Conservation (phyloP, 2,888 invertebrate species). For the Pseudoips prasinana region DNA sequence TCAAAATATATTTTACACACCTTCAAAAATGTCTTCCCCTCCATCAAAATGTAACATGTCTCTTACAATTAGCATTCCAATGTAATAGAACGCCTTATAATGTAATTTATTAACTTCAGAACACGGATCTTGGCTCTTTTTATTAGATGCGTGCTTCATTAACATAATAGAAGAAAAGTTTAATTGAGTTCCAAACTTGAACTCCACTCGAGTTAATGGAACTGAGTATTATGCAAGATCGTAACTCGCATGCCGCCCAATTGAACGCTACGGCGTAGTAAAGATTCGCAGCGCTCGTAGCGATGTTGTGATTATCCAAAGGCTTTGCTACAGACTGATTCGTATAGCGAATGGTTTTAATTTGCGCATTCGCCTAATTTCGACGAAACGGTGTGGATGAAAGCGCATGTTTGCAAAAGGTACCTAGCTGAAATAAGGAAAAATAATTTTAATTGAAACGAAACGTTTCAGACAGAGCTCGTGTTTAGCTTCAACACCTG, state of each 20-base stretch:
- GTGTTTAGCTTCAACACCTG: too few relatives aligned
- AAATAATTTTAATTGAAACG: slow-evolving; percentile 15
- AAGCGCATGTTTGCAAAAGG: slow-evolving; percentile 12
- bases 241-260: slow-evolving; percentile 37
- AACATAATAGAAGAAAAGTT: slow-evolving; percentile 53
- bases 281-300: slow-evolving; percentile 19
- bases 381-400: slow-evolving; percentile 25
- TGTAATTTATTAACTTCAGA: slow-evolving; percentile 31
- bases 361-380: slow-evolving; percentile 27
- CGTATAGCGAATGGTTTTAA: slow-evolving; percentile 21
- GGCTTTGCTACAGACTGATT: slow-evolving; percentile 24
- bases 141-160: slow-evolving; percentile 40
- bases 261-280: slow-evolving; percentile 30
- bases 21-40: neutral
- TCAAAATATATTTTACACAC: too few relatives aligned
- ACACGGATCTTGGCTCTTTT: slow-evolving; percentile 27
- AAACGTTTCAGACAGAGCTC: too few relatives aligned
- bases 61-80: slow-evolving; percentile 25
- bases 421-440: slow-evolving; percentile 5
- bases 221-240: slow-evolving; percentile 41
- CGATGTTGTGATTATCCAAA: slow-evolving; percentile 32
- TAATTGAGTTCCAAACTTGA: slow-evolving; percentile 48
- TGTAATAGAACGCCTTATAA: slow-evolving; percentile 26
- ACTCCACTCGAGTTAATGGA: slow-evolving; percentile 40
- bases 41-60: slow-evolving; percentile 24